phyloP scores from a whole-genome alignment of 2,797 vertebrate genomes.

The Typhlichthys subterraneus region DNA sequence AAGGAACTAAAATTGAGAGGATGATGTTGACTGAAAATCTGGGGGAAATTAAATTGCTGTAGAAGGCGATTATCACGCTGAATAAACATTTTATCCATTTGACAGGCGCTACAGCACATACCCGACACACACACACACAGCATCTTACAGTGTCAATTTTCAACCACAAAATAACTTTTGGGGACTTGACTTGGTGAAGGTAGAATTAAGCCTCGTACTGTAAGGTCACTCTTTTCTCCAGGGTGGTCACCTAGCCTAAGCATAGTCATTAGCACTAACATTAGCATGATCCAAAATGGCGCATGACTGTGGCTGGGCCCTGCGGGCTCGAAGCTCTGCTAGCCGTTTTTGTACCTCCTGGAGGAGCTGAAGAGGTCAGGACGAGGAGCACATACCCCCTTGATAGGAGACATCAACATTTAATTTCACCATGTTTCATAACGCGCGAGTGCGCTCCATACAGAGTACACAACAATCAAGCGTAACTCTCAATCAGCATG shows the following conservation, averaged over 20 bases:
- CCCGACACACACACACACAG: background rate
- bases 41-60: background rate
- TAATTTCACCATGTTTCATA: too few relatives aligned
- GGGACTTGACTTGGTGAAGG: too few relatives aligned
- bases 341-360: slow-evolving; percentile 51
- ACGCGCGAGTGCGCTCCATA: too few relatives aligned
- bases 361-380: slow-evolving; percentile 46
- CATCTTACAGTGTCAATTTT: too few relatives aligned
- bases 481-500: too few relatives aligned
- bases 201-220: too few relatives aligned
- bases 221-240: slow-evolving; percentile 7
- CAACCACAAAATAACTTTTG: too few relatives aligned
- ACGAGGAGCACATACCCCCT: slow-evolving; percentile 36
- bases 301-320: slow-evolving; percentile 37
- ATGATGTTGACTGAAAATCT: slow-evolving; percentile 37
- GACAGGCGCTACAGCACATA: background rate
- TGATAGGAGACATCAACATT: slow-evolving; percentile 5
- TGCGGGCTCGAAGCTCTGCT: slow-evolving; percentile 37
- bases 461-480: too few relatives aligned
- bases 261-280: too few relatives aligned
- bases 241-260: slow-evolving; percentile 1
- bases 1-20: slow-evolving; percentile 49
- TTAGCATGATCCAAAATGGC: slow-evolving; percentile 36
- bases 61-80: slow-evolving; percentile 27
- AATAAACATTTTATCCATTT: slow-evolving; percentile 10